Evolutionary conservation across 2,113 vertebrate genomes (phyloP).

Genomic region (Seriola aureovittata): DNA sequence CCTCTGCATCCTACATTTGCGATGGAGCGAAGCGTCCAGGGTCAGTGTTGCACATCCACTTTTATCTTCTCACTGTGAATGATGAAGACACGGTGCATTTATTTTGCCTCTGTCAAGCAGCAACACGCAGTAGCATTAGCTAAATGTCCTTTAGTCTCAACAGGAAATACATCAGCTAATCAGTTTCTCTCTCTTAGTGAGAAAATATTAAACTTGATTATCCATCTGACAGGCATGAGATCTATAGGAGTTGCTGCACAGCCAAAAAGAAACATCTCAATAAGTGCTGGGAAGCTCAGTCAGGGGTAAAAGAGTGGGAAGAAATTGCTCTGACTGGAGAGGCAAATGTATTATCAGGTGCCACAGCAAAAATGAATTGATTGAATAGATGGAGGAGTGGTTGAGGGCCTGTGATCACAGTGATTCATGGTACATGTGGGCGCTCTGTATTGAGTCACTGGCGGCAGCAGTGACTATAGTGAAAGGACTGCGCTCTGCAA

Average conservation of each 20-base stretch:
- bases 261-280: slow-evolving; percentile 8
- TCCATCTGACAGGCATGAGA: slow-evolving; percentile 1
- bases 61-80: not conserved
- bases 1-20: not conserved
- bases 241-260: slow-evolving; percentile 20
- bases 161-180: slow-evolving; percentile 20
- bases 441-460: slow-evolving; percentile 55
- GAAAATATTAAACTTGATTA: slow-evolving; percentile 29
- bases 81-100: not conserved
- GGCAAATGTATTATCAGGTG: slow-evolving; percentile 56
- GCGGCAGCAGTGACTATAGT: slow-evolving; percentile 1
- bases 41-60: slow-evolving; percentile 4
- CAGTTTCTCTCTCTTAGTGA: slow-evolving; percentile 3
- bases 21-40: not conserved
- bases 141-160: slow-evolving; percentile 5
- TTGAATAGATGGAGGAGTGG: slow-evolving; percentile 63
- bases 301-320: slow-evolving; percentile 55
- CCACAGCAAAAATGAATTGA: slow-evolving; percentile 61
- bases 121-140: not conserved
- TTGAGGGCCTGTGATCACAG: slow-evolving; percentile 51
- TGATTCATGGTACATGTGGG: slow-evolving; percentile 74
- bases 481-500: slow-evolving; percentile 21
- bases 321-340: slow-evolving; percentile 55
- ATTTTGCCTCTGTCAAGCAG: slow-evolving; percentile 3
- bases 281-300: slow-evolving; percentile 47